Conservation (phyloP, 2,888 invertebrate species). For the Cephus pulcher region DNA sequence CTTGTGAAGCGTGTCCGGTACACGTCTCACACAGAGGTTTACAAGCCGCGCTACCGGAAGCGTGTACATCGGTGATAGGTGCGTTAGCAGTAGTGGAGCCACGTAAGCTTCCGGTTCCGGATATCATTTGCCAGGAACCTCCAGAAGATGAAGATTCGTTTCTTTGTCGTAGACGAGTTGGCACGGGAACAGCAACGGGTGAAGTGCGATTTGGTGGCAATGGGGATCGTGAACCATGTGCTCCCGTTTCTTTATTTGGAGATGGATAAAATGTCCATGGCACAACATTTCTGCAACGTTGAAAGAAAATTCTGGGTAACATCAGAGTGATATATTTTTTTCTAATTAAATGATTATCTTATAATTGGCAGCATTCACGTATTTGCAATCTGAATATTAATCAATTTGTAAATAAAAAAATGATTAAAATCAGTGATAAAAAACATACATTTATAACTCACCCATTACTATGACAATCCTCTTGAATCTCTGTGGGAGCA, state of each 20-base stretch:
- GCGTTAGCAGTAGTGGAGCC: conserved; percentile 68
- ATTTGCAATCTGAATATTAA: neutral
- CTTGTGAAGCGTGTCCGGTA: conserved; percentile 62
- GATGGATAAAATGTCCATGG: conserved; percentile 54
- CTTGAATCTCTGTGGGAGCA: conserved; percentile 52
- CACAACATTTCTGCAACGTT: conserved; percentile 47
- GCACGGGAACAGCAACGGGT: conserved; percentile 75
- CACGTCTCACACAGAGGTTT: conserved; percentile 52
- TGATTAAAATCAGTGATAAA: neutral
- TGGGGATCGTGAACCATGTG: conserved; percentile 56
- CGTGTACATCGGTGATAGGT: conserved; percentile 49
- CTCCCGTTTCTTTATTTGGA: conserved; percentile 51
- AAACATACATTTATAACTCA: conserved; percentile 27
- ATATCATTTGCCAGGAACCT: conserved; percentile 79
- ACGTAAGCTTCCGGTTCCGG: conserved; percentile 74
- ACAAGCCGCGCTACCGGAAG: conserved; percentile 49
- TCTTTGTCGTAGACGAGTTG: conserved; percentile 68
- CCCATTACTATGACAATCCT: conserved; percentile 60
- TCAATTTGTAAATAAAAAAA: neutral
- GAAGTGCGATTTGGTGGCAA: conserved; percentile 70
- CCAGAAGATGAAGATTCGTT: conserved; percentile 72
- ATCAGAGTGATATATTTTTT: neutral
- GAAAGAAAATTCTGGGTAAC: neutral
- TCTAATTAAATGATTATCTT: neutral
- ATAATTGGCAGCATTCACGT: neutral